Base-by-base conservation (phyloP, 1,140 invertebrate species). In the Sipha flava region DNA sequence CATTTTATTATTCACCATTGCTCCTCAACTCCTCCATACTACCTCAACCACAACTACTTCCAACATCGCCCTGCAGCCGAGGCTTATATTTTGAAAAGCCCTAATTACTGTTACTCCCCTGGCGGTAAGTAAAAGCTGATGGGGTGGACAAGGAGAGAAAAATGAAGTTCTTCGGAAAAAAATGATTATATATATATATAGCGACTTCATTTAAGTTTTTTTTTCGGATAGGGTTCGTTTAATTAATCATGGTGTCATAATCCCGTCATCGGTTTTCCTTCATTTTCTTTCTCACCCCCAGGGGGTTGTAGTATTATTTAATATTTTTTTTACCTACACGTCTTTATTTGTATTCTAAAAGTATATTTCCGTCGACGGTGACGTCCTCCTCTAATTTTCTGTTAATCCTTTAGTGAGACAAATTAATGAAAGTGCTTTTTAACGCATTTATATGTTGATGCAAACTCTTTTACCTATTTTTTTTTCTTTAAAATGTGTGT, bases 211-310 rank as follows among this genome's bases (percentile, higher is more conserved):
- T n/a, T 37, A 54, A 16, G 70, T 75, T 75, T 9, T 47, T 72
- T 31, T 21, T 37, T 54, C 16, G 40, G 59, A 29, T 7, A 3
- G 68, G 29, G 18, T 21, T 16, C 49, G 73, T 54, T 77, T 77
- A 77, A 77, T 77, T 77, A 77, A 77, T 77, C 73, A 77, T 59
- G 23, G 52, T 77, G 73, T 77, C 73, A 57, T 77, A 77, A 77
- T 77, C 29, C 49, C 52, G 49, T 77, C 73, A 77, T 77, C 34
- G 49, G 34, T 21, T 59, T 59, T 43, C 34, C 23, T 40, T 23
- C 29, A 16, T 75, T 54, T 40, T 77, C 34, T 59, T 54, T 54
- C 14, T 40, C 49, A 16, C 31, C 34, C 34, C 49, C 45, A 10
- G 47, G 49, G 9, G 34, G 2, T 52, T 37, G 34, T 57, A 29